A percentile compares a stretch with the other conserved stretches of the same genome.
Evolutionary conservation across 2,113 vertebrate species (phyloP).

Genomic region (Crotalus viridis): DNA sequence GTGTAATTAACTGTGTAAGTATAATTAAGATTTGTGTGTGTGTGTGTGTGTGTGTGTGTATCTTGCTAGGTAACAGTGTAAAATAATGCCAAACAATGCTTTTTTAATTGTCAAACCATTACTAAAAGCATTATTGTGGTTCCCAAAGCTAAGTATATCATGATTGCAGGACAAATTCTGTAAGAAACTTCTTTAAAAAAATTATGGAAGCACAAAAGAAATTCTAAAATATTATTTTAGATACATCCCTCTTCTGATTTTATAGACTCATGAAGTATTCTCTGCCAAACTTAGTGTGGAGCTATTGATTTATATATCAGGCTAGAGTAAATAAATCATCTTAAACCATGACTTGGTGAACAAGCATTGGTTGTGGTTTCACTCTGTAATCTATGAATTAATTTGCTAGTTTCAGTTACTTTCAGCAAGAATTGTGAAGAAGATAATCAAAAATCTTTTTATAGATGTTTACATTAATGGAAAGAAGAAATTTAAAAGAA

Average conservation of each 20-base stretch:
- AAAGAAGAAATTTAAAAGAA: not conserved
- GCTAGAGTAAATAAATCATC: not conserved
- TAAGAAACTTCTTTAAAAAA: not conserved
- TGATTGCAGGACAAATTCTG: not conserved
- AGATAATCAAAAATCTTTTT: not conserved
- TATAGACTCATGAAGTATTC: not conserved
- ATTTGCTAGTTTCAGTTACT: not conserved
- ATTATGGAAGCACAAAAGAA: not conserved
- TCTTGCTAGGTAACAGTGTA: not conserved
- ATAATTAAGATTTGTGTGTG: not conserved
- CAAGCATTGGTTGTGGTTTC: not conserved
- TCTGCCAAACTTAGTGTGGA: not conserved
- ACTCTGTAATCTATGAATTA: not conserved
- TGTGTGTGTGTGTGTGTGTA: not conserved
- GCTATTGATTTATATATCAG: not conserved
- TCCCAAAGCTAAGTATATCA: not conserved
- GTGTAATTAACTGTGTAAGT: not conserved
- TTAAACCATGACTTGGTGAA: not conserved
- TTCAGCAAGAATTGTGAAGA: not conserved
- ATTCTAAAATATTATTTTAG: not conserved
- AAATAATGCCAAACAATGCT: not conserved
- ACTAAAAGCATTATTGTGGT: not conserved
- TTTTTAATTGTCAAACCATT: not conserved
- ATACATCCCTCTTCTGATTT: not conserved
- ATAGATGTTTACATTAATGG: not conserved